Evolutionary conservation across 2,113 vertebrate species (phyloP).

Genomic region (Rhinoptilus africanus): DNA sequence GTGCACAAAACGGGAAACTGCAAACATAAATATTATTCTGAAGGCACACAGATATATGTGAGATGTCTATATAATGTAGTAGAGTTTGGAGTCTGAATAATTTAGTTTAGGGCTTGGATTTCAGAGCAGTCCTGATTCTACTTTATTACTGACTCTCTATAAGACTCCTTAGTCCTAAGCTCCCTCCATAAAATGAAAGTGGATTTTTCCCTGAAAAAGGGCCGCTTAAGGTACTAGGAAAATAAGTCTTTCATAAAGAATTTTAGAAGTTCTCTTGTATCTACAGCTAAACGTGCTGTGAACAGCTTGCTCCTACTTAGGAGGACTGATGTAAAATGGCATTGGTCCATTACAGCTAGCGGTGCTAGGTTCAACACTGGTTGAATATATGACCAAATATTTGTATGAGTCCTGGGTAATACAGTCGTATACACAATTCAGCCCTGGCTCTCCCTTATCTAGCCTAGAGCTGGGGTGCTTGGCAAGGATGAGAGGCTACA

Average conservation of each 20-base stretch:
- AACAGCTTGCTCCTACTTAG: constrained; percentile 12
- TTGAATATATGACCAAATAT: neutral
- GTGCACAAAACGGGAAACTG: neutral
- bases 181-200: neutral
- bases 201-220: neutral
- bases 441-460: neutral
- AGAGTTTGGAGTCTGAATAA: neutral
- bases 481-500: neutral
- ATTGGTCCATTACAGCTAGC: neutral
- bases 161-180: neutral
- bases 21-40: neutral
- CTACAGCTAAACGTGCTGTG: neutral
- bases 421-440: neutral
- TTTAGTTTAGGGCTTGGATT: neutral
- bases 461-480: neutral
- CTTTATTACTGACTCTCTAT: neutral
- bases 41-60: neutral
- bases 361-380: neutral
- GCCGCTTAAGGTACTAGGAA: neutral
- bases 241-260: neutral
- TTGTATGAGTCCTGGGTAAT: neutral
- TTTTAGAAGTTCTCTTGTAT: neutral
- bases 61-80: neutral
- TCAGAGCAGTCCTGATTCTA: neutral
- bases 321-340: constrained; percentile 2